phyloP scores from a whole-genome alignment of 2,888 invertebrate genomes.

The Xanthorhoe designata region DNA sequence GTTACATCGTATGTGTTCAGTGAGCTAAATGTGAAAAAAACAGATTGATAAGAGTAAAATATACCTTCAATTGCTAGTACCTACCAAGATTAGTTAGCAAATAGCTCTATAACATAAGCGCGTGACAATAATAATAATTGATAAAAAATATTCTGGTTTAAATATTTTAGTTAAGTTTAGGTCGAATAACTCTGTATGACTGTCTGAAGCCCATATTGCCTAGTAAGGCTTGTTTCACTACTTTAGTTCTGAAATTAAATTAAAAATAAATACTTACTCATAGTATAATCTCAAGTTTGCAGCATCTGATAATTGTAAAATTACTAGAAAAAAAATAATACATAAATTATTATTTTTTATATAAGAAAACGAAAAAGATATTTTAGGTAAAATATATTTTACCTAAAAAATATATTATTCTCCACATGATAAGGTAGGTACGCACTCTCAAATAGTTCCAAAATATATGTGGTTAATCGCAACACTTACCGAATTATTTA shows the following conservation, averaged over 20 bases:
- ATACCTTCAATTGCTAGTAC: not conserved
- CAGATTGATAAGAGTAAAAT: not conserved
- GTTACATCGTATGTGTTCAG: not conserved
- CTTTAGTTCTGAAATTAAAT: not conserved
- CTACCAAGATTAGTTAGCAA: too few species aligned
- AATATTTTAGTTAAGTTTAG: too few species aligned
- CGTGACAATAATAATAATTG: too few species aligned
- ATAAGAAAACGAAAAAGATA: not conserved
- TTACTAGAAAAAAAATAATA: not conserved
- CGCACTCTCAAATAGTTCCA: not conserved
- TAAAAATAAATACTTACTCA: not conserved
- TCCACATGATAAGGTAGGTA: not conserved
- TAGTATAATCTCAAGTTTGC: not conserved
- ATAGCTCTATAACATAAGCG: too few species aligned
- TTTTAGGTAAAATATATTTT: not conserved
- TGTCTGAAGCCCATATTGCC: too few species aligned
- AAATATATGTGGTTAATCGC: not conserved
- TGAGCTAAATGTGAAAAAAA: not conserved
- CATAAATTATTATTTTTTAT: not conserved
- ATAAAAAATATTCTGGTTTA: too few species aligned
- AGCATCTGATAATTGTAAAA: not conserved
- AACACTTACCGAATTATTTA: not conserved
- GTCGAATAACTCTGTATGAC: too few species aligned
- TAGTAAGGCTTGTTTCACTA: too few species aligned
- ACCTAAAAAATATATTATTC: not conserved